These are phyloP conservation scores for Stegastes partitus DNA, from an alignment of 2,113 vertebrate genomes.

Conservation along the genomic window DNA sequence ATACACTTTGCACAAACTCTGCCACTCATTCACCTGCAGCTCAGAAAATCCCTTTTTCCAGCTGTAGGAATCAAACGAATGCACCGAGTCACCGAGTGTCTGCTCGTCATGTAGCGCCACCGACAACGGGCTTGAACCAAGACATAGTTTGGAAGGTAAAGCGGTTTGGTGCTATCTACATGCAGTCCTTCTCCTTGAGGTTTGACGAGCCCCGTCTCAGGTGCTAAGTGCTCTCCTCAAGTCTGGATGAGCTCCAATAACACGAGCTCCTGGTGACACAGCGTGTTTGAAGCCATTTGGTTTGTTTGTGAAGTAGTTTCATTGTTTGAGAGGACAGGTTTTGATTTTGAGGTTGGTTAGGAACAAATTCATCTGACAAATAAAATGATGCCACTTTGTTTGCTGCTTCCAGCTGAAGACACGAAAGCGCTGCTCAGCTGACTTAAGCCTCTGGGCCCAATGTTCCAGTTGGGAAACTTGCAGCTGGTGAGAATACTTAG, in stretches of 20 bases:
- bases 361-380: constrained; percentile 34
- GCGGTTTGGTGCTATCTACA: constrained; percentile 8
- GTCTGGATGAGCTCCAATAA: constrained; percentile 10
- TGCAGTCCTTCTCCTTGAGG: constrained; percentile 6
- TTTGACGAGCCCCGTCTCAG: not conserved
- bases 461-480: constrained; percentile 61
- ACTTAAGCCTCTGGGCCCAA: constrained; percentile 57
- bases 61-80: not conserved
- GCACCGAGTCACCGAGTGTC: not conserved
- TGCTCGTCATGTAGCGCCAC: not conserved
- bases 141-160: not conserved
- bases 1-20: constrained; percentile 10
- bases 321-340: constrained; percentile 2
- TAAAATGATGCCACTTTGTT: constrained; percentile 40
- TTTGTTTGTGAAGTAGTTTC: not conserved
- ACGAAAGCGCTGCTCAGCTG: constrained; percentile 34
- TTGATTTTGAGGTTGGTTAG: constrained; percentile 6
- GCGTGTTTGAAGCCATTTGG: not conserved
- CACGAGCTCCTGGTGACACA: not conserved
- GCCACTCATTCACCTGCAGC: not conserved
- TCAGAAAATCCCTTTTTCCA: not conserved
- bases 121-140: not conserved
- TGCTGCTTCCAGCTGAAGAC: constrained; percentile 33
- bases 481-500: constrained; percentile 28
- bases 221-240: constrained; percentile 29